phyloP scores from a whole-genome alignment of 35 echinoderm and acorn worm genomes.

The Heliocidaris tuberculata region DNA sequence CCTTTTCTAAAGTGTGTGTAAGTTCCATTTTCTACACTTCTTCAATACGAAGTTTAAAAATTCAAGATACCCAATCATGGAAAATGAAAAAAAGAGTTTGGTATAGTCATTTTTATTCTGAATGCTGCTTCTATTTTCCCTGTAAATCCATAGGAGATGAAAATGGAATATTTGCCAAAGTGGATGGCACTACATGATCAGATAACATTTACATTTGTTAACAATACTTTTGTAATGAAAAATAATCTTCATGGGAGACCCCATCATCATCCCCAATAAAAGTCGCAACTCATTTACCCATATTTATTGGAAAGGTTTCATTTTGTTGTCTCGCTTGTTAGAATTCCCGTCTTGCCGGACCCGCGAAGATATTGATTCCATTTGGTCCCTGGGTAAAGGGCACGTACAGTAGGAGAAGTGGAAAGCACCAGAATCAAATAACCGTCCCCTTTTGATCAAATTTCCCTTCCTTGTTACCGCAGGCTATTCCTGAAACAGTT shows the following conservation, averaged over 20 bases:
- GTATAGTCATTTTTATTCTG: too few relatives aligned
- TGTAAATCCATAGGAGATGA: too few relatives aligned
- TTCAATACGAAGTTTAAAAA: neutral
- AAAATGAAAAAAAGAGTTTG: neutral
- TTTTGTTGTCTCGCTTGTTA: neutral
- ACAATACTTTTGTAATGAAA: neutral
- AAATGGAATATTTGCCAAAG: too few relatives aligned
- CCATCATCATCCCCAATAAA: neutral
- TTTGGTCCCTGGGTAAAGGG: neutral
- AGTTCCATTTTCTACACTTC: neutral
- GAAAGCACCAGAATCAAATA: slow-evolving; percentile 3
- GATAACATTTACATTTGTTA: neutral
- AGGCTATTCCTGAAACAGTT: slow-evolving; percentile 16
- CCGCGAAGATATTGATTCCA: neutral
- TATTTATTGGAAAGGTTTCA: neutral
- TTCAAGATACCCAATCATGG: neutral
- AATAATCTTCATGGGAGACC: neutral
- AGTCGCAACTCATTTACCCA: neutral
- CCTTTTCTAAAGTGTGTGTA: neutral
- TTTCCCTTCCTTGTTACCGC: slow-evolving; percentile 15
- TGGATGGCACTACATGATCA: too few relatives aligned
- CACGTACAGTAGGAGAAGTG: neutral
- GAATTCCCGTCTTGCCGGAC: neutral
- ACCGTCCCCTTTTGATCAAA: slow-evolving; percentile 16
- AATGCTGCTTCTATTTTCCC: too few relatives aligned